These are phyloP conservation scores for Euphonia xanthogaster DNA, from an alignment of 2,797 vertebrate species.

Conservation along the genomic window DNA sequence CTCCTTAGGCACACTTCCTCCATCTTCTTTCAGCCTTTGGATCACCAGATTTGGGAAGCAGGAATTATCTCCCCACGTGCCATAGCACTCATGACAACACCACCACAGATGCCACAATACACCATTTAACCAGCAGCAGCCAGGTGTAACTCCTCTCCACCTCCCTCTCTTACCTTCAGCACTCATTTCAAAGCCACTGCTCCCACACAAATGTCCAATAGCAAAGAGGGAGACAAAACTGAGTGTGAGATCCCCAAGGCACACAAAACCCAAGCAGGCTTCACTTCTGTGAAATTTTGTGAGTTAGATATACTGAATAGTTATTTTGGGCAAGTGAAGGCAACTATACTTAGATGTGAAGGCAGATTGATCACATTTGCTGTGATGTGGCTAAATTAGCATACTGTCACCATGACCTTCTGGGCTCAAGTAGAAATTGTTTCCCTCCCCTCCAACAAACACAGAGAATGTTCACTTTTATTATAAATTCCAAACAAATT, in stretches of 20 bases:
- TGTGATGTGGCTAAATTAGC: not conserved
- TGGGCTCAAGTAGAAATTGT: not conserved
- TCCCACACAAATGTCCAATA: not conserved
- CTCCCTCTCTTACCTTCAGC: not conserved
- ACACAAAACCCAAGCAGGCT: not conserved
- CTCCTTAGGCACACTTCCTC: not conserved
- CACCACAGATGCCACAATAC: not conserved
- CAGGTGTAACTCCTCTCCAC: fast-evolving
- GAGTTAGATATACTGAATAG: not conserved
- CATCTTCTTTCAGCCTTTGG: slow-evolving; percentile 18
- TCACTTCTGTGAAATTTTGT: not conserved
- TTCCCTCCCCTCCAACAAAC: not conserved
- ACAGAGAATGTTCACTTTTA: slow-evolving; percentile 11
- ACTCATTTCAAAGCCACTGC: not conserved
- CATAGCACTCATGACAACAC: not conserved
- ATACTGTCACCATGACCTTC: not conserved
- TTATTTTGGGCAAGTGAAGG: not conserved
- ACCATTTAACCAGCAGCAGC: not conserved
- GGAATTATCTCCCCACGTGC: not conserved
- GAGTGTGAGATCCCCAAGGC: not conserved
- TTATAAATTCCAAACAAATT: slow-evolving; percentile 67
- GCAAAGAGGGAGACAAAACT: not conserved
- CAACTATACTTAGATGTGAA: not conserved
- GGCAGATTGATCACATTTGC: not conserved
- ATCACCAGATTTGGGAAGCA: not conserved